A percentile compares a stretch with the other conserved stretches of the same genome.
These are phyloP conservation scores for Perodicticus potto DNA, from an alignment of 2,797 vertebrate genomes.

Conservation along the genomic window DNA sequence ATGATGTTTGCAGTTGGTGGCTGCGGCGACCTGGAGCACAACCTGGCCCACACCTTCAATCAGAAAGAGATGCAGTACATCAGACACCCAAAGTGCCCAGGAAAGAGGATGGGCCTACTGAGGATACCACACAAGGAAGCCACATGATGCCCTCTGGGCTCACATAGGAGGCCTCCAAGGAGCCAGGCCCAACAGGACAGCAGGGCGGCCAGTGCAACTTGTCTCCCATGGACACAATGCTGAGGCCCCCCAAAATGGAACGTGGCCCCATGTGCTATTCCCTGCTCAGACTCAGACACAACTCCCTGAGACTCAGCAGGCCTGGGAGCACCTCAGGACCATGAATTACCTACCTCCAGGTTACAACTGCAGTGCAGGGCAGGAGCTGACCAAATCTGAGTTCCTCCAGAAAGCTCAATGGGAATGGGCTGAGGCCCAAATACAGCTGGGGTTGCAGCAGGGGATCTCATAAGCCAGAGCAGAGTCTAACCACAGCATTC, in stretches of 20 bases:
- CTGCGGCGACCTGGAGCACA: slow-evolving; percentile 98
- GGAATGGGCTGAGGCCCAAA: not conserved
- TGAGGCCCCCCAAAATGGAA: not conserved
- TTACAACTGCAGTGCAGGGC: not conserved
- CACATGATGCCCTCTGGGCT: not conserved
- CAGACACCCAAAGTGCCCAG: not conserved
- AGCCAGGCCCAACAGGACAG: not conserved
- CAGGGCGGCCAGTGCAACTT: fast-evolving
- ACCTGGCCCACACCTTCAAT: slow-evolving; percentile 97
- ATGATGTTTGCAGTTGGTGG: slow-evolving; percentile 99
- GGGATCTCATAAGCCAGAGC: not conserved
- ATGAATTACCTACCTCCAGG: too few relatives aligned
- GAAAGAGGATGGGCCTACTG: not conserved
- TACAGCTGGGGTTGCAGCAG: not conserved
- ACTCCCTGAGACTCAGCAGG: not conserved
- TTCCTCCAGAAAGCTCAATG: not conserved
- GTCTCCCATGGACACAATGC: not conserved
- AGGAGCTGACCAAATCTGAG: not conserved
- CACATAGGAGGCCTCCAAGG: not conserved
- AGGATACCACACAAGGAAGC: not conserved
- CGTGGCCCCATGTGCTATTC: not conserved
- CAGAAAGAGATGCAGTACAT: not conserved
- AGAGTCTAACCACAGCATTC: not conserved
- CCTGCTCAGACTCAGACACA: not conserved
- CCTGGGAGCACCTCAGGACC: too few relatives aligned